Base-by-base conservation (phyloP, 2,113 vertebrate species). In the Murina feae region DNA sequence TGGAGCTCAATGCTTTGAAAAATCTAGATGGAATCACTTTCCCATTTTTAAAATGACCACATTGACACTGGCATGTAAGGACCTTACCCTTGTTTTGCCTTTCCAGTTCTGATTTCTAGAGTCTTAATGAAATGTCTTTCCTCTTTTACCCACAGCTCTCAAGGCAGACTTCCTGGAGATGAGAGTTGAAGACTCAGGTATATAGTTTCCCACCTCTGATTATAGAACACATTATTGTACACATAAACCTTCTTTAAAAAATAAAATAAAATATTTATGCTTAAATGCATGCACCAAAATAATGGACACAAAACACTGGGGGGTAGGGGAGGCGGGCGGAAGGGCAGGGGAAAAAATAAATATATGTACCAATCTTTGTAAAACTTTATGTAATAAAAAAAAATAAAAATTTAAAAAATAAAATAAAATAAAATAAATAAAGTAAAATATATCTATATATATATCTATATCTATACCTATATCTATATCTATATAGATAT, bases 161-260 rank as follows among this genome's bases (percentile, higher is more conserved):
- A 98, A 97, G 97, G 97, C 93, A 98, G 98, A 97, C 96, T 97
- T 95, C 96, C 97, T 25, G 93, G 96, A 96, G 98, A 99, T 91
- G 98, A 98, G 84, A 98, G 98, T 97, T 98, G 98, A 98, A 95
- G 90, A 81, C 86, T 95, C 90, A 97, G 97, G 98, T 98, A 98
- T 0, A 96, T 96, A 63, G 35, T 12, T 0, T 47, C 28, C 65
- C 51, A 10, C 2, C 23, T 44, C 18, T 71, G 32, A 68, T 69
- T 76, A 91, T 4, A 95, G 53, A 82, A 92, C 2, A 32, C n/a
- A n/a, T n/a, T n/a, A n/a, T 95, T 91, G 14, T 93, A 81, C 23
- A 74, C 2, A 35, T 42, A 44, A 82, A 9, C 35, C 55, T 80
- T 86, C 35, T 55, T 55, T 21, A 21, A 53, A 44, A 44, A 44